Percentiles rank a stretch among this genome's conserved stretches.
phyloP scores from a whole-genome alignment of 2,113 vertebrate genomes.

The Conger conger region DNA sequence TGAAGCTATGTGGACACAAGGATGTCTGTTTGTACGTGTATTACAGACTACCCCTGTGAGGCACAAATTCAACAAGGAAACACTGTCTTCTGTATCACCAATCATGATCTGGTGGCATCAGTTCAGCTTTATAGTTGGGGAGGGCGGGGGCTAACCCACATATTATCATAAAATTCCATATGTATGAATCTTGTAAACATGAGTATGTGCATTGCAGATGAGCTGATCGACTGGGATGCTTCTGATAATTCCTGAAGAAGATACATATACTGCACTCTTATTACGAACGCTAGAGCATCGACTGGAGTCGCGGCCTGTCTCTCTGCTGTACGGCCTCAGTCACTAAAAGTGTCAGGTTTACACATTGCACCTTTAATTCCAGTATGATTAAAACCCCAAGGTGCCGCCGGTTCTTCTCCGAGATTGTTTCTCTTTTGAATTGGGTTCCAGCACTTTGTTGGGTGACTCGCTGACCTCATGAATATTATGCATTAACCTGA shows the following conservation, averaged over 20 bases:
- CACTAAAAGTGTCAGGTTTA: not conserved
- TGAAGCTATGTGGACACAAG: not conserved
- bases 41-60: not conserved
- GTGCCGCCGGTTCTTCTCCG: not conserved
- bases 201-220: not conserved
- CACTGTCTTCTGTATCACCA: not conserved
- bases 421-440: conserved; percentile 5
- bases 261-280: not conserved
- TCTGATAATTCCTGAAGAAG: not conserved
- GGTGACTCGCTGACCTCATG: not conserved
- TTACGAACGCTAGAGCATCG: not conserved
- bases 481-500: conserved; percentile 17
- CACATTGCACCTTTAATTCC: not conserved
- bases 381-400: not conserved
- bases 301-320: not conserved
- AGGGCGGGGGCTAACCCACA: too few species aligned
- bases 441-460: not conserved
- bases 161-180: not conserved
- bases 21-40: not conserved
- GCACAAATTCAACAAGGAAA: not conserved
- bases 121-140: not conserved
- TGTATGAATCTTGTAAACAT: not conserved
- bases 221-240: not conserved
- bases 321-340: not conserved
- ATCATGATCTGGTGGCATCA: not conserved